Base-by-base conservation (phyloP, 1,140 invertebrate genomes). In the Oedothorax gibbosus region DNA sequence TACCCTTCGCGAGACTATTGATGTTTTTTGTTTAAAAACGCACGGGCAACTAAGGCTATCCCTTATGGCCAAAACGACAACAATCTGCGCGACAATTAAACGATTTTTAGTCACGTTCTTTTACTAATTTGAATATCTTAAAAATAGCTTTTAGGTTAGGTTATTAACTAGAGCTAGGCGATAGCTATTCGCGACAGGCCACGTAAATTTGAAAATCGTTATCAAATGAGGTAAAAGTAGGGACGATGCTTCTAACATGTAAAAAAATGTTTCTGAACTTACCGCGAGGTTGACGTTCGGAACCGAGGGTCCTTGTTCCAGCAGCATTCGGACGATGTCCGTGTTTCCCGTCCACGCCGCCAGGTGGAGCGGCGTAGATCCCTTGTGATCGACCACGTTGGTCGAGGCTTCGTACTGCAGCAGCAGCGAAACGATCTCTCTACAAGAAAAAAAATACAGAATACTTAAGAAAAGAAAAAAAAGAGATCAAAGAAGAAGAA, bases 341-440 rank as follows among this genome's bases (percentile, higher is more conserved):
- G 93, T 92, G 89, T 96, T 94, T 11, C 96, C 96, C 15, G 94
- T 95, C 96, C 96, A 97, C 81, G 96, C 95, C 64, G 96, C 95
- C 89, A 98, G 91, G 90, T 97, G 96, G 64, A 97, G 91, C 11
- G 96, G 95, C 6, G 94, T 95, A 65, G 95, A 97, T 15, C 96
- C 96, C 89, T 95, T 94, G 65, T 92, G 92, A 89, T 97, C 96
- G 56, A 94, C 92, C 56, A 96, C 93, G 90, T 97, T 97, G 51
- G 96, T 94, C 3, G 95, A 96, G 4, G 97, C 97, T 89, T 98
- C 97, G 89, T 96, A 94, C 69, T 94, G 93, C 75, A 98, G 91
- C 68, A 99, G 91, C 18, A 97, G 90, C 85, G 93, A 92, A 65
- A 99, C 97, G 87, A 98, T 95, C 69, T 97, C 95, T 89, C 97